These are phyloP conservation scores for Glyptemys insculpta DNA, from an alignment of 2,797 vertebrate species.

Conservation along the genomic window DNA sequence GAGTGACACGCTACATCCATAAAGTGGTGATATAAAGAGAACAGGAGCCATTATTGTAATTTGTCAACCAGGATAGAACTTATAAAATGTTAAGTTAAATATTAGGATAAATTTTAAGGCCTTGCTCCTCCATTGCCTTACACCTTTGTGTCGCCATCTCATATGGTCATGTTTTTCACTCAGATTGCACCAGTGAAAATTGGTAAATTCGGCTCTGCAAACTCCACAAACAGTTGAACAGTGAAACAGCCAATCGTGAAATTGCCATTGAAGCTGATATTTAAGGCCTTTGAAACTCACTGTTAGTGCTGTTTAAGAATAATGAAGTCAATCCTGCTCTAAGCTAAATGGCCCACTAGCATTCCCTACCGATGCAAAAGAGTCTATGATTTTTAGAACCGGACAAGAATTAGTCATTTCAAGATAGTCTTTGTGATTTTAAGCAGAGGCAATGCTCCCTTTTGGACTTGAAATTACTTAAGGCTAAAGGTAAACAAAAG, in stretches of 20 bases:
- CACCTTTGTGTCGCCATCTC: neutral
- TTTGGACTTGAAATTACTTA: neutral
- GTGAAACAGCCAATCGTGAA: neutral
- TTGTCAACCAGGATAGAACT: neutral
- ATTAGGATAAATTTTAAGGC: neutral
- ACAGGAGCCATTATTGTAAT: neutral
- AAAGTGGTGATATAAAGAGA: constrained; percentile 13
- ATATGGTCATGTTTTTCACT: neutral
- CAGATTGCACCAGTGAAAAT: neutral
- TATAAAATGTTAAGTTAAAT: constrained; percentile 21
- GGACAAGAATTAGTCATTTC: neutral
- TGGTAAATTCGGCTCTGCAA: neutral
- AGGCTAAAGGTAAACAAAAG: neutral
- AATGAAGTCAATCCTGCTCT: neutral
- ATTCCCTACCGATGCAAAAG: constrained; percentile 56
- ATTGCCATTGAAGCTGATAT: neutral
- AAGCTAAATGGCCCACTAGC: constrained; percentile 44
- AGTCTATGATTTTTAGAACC: neutral
- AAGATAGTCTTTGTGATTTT: neutral
- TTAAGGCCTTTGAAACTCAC: neutral
- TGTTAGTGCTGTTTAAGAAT: neutral
- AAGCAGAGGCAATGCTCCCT: neutral
- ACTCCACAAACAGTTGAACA: neutral
- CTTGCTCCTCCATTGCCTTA: neutral
- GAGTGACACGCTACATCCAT: neutral